Evolutionary conservation across 1,140 invertebrate species (phyloP), one percentile per base, ranked within the genome.

Genomic region (Metopolophium dirhodum): DNA sequence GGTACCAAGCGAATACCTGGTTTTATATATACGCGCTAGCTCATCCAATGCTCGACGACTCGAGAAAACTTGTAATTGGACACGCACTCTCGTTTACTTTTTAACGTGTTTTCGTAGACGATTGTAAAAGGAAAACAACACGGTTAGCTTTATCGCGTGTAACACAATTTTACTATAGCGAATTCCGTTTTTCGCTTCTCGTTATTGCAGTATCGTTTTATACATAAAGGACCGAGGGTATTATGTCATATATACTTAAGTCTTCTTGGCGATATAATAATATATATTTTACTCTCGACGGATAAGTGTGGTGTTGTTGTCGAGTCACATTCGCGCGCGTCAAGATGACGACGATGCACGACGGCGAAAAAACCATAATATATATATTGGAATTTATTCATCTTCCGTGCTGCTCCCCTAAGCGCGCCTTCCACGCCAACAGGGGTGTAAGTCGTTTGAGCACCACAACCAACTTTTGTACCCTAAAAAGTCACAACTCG

Each of bases 221-320:
- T 7, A 22, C 22, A 83, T 22, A 11, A 82, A 35, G 77, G 35
- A 14, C 30, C 86, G 47, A 88, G 18, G 26, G 49, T 88, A 88
- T 51, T 54, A 54, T 88, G 7, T 89, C 30, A 54, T 23, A 51
- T 54, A 51, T 22, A 20, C 30, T 8, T 35, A n/a, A 51, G 45
- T 51, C 49, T 22, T 88, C 41, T 4, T 7, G 14, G 37, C 37
- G 30, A 41, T 41, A n/a, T n/a, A 22, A 77, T 77, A 54, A 77
- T 77, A n/a, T 68, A n/a, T 77, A 77, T 77, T 20, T 77, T 77
- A 89, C 23, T 37, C 22, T 89, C 23, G 9, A 4, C 35, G 22
- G 54, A 89, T n/a, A 77, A 77, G 61, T 77, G 88, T 89, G 47
- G 87, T 89, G 51, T 57, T 49, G n/a, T 54, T 47, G 51, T 90